These are phyloP conservation scores for Oncorhynchus nerka DNA, from an alignment of 2,113 vertebrate species.

Conservation along the genomic window DNA sequence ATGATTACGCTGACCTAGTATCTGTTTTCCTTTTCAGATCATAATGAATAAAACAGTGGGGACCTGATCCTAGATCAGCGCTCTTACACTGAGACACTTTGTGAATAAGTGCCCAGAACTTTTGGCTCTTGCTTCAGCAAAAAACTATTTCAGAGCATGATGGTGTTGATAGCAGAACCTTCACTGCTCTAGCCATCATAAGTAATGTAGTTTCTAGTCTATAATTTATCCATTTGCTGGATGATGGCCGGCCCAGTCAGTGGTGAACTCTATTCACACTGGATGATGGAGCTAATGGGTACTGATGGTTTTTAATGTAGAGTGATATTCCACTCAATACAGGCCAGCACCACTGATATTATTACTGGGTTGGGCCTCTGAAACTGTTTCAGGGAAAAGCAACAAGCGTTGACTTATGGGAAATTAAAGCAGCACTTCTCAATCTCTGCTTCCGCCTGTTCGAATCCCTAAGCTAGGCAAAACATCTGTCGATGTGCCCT, in stretches of 20 bases:
- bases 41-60: too few species aligned
- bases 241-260: not conserved
- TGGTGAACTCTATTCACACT: constrained; percentile 30
- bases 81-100: not conserved
- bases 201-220: constrained; percentile 45
- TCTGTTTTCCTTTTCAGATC: not conserved
- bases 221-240: constrained; percentile 51
- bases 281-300: constrained; percentile 51
- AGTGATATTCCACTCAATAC: constrained; percentile 40
- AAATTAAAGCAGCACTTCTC: not conserved
- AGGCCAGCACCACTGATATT: constrained; percentile 3
- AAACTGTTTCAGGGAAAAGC: not conserved
- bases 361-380: not conserved
- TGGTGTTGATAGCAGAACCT: constrained; percentile 39
- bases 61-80: too few species aligned
- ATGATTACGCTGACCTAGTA: constrained; percentile 1
- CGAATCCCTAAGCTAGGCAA: too few species aligned
- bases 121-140: not conserved
- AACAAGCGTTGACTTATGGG: not conserved
- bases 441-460: too few species aligned
- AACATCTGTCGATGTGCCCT: too few species aligned
- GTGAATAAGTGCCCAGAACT: not conserved
- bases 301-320: constrained; percentile 54
- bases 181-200: constrained; percentile 42
- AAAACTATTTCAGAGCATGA: constrained; percentile 13